Evolutionary conservation across 2,888 invertebrate species (phyloP).

Genomic region (Ashinkailepas kermadecensis): DNA sequence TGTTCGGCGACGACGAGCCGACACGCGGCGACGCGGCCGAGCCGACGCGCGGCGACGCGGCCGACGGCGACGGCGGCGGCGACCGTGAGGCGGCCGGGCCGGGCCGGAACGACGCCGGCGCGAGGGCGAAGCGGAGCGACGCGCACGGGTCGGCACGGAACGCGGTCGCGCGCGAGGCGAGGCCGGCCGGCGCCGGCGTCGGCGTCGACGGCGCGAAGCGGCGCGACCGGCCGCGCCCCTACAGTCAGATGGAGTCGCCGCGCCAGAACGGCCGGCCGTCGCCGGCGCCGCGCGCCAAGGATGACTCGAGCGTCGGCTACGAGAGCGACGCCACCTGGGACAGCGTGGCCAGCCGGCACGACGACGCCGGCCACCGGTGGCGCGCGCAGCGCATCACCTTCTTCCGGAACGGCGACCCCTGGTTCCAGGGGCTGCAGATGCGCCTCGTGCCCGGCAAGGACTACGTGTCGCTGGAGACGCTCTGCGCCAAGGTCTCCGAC

Average conservation of each 20-base stretch:
- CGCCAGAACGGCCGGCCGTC: not conserved
- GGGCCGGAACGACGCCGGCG: too few relatives aligned
- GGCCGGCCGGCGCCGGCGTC: not conserved
- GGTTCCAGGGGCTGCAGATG: slow-evolving; percentile 79
- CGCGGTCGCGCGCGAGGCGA: too few relatives aligned
- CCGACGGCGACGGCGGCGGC: not conserved
- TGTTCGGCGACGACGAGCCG: not conserved
- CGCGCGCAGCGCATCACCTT: slow-evolving; percentile 76
- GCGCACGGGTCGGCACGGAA: too few relatives aligned
- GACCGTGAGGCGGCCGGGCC: too few relatives aligned
- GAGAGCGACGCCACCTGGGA: not conserved
- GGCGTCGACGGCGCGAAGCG: not conserved
- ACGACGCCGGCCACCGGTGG: slow-evolving; percentile 48
- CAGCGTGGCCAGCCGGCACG: not conserved
- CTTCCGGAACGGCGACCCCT: slow-evolving; percentile 88
- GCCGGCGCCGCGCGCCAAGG: not conserved
- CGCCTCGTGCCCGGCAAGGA: slow-evolving; percentile 81
- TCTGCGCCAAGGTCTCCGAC: slow-evolving; percentile 70
- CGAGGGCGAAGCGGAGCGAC: too few relatives aligned
- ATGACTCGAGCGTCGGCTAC: not conserved
- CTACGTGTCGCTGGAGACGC: slow-evolving; percentile 71
- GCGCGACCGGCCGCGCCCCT: not conserved
- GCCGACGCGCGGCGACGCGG: too few relatives aligned
- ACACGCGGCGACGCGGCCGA: too few relatives aligned
- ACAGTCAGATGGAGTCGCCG: not conserved